These are phyloP conservation scores for Atethmia centrago DNA, from an alignment of 2,888 invertebrate genomes.

Conservation along the genomic window DNA sequence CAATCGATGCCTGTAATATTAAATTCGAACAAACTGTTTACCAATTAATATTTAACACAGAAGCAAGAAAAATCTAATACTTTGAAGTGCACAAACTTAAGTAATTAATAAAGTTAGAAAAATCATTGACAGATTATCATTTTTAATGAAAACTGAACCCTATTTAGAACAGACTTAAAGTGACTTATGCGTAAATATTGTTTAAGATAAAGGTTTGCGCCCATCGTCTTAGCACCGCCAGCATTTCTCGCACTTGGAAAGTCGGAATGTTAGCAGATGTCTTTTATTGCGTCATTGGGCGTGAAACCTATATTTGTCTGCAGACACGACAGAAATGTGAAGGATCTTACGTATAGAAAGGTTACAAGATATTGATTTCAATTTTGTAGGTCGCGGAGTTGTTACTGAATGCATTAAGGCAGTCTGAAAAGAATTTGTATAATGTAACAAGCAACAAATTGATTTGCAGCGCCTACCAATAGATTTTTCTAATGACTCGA, in stretches of 20 bases:
- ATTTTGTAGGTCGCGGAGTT: conserved; percentile 30
- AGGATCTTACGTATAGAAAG: conserved; percentile 19
- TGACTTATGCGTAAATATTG: neutral
- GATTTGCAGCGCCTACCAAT: neutral
- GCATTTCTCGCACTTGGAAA: conserved; percentile 12
- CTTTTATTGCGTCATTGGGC: conserved; percentile 49
- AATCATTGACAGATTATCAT: neutral
- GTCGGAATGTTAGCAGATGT: conserved; percentile 47
- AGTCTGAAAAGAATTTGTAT: neutral
- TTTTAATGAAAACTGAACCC: neutral
- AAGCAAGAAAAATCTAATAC: neutral
- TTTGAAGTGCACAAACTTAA: neutral
- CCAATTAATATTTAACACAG: neutral
- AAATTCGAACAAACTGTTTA: no score
- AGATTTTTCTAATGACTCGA: no score
- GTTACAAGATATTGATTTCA: conserved; percentile 35
- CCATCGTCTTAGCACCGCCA: conserved; percentile 10
- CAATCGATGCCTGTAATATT: neutral
- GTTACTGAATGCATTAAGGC: conserved; percentile 15
- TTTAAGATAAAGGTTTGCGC: conserved; percentile 8
- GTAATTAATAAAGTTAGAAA: neutral
- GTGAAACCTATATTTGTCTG: conserved; percentile 30
- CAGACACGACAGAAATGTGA: conserved; percentile 26
- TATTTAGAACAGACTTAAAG: neutral
- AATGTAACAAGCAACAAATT: neutral